These are phyloP conservation scores for Acromyrmex echinatior DNA, from an alignment of 1,140 invertebrate species.

Conservation along the genomic window DNA sequence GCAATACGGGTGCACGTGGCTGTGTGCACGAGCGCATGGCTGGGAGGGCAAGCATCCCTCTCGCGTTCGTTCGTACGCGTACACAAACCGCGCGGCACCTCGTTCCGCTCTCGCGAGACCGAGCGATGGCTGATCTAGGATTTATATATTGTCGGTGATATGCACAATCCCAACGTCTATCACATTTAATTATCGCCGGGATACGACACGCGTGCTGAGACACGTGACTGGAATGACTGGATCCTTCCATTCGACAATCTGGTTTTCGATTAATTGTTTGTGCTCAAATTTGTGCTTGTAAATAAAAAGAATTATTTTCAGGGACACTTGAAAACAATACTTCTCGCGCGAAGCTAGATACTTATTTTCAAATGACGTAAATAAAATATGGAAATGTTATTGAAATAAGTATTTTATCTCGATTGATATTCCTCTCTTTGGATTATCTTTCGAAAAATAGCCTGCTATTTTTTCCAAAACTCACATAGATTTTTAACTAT, in stretches of 20 bases:
- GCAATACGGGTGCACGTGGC: constrained; percentile 76
- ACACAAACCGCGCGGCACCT: neutral
- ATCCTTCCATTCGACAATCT: neutral
- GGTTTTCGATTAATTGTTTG: neutral
- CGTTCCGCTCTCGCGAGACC: constrained; percentile 18
- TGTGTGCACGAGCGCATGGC: constrained; percentile 34
- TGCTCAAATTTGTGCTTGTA: neutral
- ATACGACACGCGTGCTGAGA: constrained; percentile 3
- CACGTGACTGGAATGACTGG: constrained; percentile 17
- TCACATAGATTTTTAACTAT: neutral
- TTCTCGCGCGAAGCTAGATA: neutral
- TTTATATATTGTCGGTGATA: constrained; percentile 63
- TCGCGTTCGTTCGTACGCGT: neutral
- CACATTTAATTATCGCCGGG: constrained; percentile 32
- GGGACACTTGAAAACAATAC: neutral
- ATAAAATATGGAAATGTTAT: neutral
- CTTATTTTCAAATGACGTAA: neutral
- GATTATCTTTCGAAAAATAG: neutral
- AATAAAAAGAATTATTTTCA: neutral
- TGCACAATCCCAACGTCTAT: constrained; percentile 2
- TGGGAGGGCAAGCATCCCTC: constrained; percentile 31
- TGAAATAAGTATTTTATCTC: neutral
- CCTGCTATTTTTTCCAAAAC: neutral
- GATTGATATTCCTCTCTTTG: neutral
- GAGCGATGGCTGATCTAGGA: constrained; percentile 47